These are phyloP conservation scores for Tonatia bakeri DNA, from an alignment of 2,113 vertebrate species.

Conservation along the genomic window DNA sequence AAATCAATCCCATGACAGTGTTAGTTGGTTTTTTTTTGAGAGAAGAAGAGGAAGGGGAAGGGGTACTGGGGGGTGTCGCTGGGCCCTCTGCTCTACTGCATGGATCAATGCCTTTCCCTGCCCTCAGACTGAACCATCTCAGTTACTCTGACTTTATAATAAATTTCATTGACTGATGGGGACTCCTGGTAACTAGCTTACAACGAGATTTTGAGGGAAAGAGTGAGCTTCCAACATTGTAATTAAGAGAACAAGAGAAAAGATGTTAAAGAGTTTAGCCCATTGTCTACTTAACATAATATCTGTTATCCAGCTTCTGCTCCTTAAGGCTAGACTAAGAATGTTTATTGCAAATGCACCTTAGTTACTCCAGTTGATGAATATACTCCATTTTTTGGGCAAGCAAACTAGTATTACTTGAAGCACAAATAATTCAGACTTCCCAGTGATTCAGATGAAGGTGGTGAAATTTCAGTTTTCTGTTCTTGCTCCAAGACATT, in stretches of 20 bases:
- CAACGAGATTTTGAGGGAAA: background rate
- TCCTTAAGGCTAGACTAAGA: background rate
- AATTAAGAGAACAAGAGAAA: background rate
- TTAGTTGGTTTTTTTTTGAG: too few species aligned
- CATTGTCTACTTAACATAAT: background rate
- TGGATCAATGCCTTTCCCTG: background rate
- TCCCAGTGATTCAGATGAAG: background rate
- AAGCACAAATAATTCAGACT: background rate
- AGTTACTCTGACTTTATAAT: background rate
- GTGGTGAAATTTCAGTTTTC: background rate
- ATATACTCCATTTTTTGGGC: background rate
- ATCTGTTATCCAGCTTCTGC: background rate
- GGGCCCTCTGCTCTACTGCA: background rate
- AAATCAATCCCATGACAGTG: background rate
- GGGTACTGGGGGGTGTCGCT: background rate
- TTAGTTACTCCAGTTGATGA: background rate
- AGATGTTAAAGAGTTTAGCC: background rate
- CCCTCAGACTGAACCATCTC: background rate
- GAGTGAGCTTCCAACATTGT: background rate
- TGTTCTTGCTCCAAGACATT: slow-evolving; percentile 20
- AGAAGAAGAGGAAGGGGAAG: too few species aligned
- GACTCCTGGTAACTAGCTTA: background rate
- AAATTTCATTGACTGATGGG: background rate
- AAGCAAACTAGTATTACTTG: background rate
- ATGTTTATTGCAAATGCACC: background rate